Conservation (phyloP, 1,140 invertebrate genomes). For the Drosophila lacteicornis region DNA sequence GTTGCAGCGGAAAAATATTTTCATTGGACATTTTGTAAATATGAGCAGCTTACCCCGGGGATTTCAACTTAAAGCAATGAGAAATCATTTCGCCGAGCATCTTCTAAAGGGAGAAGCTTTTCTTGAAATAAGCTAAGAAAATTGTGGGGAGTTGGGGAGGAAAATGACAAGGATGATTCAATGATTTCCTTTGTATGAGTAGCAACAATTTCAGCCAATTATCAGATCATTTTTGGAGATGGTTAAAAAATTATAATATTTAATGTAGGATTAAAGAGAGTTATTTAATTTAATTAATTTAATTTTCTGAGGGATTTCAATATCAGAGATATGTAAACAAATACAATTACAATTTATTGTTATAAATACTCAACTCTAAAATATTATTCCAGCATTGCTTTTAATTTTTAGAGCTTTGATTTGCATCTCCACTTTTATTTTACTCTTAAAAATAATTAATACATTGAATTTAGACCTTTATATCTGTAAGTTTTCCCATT, state of each 20-base stretch:
- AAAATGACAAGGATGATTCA: slow-evolving; percentile 19
- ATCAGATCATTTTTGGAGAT: background rate
- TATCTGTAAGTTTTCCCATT: background rate
- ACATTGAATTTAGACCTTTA: background rate
- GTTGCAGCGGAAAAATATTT: slow-evolving; percentile 67
- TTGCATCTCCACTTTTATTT: too few species aligned
- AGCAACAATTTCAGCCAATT: slow-evolving; percentile 23
- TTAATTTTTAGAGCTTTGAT: background rate
- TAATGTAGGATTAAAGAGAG: background rate
- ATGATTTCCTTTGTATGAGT: background rate
- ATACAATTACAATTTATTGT: too few species aligned
- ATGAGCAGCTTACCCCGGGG: slow-evolving; percentile 69
- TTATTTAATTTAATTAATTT: too few species aligned
- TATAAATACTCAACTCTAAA: background rate
- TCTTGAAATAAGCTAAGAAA: background rate
- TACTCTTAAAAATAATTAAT: background rate
- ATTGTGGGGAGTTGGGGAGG: background rate
- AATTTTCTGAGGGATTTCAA: too few species aligned
- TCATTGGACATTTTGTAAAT: slow-evolving; percentile 83
- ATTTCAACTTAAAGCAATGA: slow-evolving; percentile 59
- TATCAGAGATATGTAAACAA: too few species aligned
- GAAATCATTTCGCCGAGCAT: slow-evolving; percentile 37
- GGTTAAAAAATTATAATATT: slow-evolving; percentile 2
- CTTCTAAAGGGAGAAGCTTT: background rate
- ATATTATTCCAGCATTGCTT: background rate